Percentiles rank a stretch among this genome's conserved stretches.
Evolutionary conservation across 2,113 vertebrate genomes (phyloP).

Genomic region (Monopterus albus): DNA sequence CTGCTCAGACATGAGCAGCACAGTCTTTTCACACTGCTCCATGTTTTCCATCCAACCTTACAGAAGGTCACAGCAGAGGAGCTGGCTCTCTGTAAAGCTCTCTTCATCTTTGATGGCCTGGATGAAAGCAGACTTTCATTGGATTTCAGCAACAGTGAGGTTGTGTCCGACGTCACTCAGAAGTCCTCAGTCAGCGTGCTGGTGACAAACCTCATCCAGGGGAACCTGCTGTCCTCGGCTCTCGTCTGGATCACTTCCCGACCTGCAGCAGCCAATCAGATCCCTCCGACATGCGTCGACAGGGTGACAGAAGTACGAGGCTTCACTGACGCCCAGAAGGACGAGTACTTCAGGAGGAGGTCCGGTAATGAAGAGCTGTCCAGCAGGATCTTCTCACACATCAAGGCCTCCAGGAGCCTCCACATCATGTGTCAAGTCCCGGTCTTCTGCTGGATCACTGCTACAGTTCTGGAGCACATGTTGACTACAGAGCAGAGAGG

Average conservation of each 20-base stretch:
- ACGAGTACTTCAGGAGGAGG: slow-evolving; percentile 25
- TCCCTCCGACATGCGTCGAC: too few species aligned
- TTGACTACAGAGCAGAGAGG: slow-evolving; percentile 10
- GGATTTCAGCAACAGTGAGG: too few species aligned
- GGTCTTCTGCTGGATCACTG: slow-evolving; percentile 36
- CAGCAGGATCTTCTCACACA: slow-evolving; percentile 13
- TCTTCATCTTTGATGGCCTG: slow-evolving; percentile 45
- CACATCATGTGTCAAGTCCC: slow-evolving; percentile 46
- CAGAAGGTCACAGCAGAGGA: background rate
- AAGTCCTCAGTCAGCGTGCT: too few species aligned
- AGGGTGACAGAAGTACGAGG: slow-evolving; percentile 43
- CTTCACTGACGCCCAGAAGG: slow-evolving; percentile 24
- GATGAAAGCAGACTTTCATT: slow-evolving; percentile 38
- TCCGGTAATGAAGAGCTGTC: slow-evolving; percentile 2
- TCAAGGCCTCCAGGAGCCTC: slow-evolving; percentile 30
- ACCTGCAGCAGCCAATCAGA: too few species aligned
- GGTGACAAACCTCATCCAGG: too few species aligned
- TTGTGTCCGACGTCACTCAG: too few species aligned
- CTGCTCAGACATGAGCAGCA: fast-evolving
- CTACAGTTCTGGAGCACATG: slow-evolving; percentile 46
- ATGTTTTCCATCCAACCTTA: slow-evolving; percentile 13
- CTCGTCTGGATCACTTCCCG: too few species aligned
- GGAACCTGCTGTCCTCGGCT: too few species aligned
- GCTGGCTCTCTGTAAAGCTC: slow-evolving; percentile 3
- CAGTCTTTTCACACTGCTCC: slow-evolving; percentile 25